These are phyloP conservation scores for Falco novaeseelandiae DNA, from an alignment of 2,797 vertebrate species.

Conservation along the genomic window DNA sequence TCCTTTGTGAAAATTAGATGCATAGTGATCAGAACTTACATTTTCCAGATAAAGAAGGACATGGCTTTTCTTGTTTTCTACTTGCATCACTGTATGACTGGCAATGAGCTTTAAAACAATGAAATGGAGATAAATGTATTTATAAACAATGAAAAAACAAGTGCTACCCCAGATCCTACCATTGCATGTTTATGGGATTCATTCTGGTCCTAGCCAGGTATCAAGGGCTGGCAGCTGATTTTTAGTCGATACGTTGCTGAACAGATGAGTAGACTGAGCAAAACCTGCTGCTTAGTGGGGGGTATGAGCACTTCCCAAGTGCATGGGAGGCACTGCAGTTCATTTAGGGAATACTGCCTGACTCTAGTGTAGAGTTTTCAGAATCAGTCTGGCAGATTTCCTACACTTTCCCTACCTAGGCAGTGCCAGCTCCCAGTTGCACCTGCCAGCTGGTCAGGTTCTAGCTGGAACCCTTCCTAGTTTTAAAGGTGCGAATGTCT, in stretches of 20 bases:
- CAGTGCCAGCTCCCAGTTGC: background rate
- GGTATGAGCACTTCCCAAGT: background rate
- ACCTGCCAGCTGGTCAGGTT: background rate
- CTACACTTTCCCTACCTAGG: background rate
- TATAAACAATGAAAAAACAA: background rate
- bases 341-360: background rate
- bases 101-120: constrained; percentile 53
- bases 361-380: background rate
- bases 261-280: background rate
- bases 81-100: constrained; percentile 42
- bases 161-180: background rate
- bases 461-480: background rate
- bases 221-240: background rate
- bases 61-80: constrained; percentile 63
- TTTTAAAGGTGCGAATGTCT: background rate
- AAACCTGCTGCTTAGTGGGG: accelerated
- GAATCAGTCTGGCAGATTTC: background rate
- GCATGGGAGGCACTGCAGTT: background rate
- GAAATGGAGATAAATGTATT: background rate
- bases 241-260: background rate
- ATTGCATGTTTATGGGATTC: background rate
- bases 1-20: background rate
- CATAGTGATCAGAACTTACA: constrained; percentile 40
- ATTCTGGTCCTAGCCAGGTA: background rate
- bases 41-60: constrained; percentile 59